Conservation (phyloP, 2,888 invertebrate species). For the Mactromeris polynyma region DNA sequence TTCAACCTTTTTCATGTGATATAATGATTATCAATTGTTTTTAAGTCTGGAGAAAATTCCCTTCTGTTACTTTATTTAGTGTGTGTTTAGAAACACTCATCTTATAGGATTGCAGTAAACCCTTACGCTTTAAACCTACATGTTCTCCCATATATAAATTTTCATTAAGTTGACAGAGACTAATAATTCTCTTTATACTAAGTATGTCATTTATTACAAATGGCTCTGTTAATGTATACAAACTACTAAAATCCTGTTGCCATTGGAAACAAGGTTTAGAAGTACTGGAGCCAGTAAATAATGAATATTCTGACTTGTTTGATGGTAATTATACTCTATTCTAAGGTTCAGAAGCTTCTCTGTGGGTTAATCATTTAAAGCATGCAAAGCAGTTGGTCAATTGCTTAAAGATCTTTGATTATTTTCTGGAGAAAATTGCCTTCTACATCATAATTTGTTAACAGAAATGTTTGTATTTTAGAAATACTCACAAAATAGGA, state of each 20-base stretch:
- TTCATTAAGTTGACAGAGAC: no score
- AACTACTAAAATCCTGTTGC: not conserved
- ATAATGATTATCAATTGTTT: no score
- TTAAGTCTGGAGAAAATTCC: no score
- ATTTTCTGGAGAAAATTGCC: not conserved
- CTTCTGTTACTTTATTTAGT: no score
- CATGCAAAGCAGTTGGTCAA: slow-evolving; percentile 38
- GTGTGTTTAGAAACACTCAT: no score
- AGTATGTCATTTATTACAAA: no score
- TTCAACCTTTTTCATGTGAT: no score
- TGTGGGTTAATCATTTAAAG: slow-evolving; percentile 35
- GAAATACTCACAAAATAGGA: not conserved
- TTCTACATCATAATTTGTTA: not conserved
- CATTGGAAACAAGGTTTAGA: not conserved
- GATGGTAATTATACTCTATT: slow-evolving; percentile 31
- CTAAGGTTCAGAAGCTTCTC: not conserved
- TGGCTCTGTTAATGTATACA: not conserved
- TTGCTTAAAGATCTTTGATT: slow-evolving; percentile 1
- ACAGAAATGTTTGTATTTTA: not conserved
- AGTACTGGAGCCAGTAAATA: slow-evolving; percentile 1
- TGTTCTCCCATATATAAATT: no score
- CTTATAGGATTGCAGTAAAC: no score
- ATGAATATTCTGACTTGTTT: slow-evolving; percentile 25
- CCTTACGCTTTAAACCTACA: no score
- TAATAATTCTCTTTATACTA: no score